phyloP scores from a whole-genome alignment of 2,888 invertebrate genomes.

The Uropetala carovei region DNA sequence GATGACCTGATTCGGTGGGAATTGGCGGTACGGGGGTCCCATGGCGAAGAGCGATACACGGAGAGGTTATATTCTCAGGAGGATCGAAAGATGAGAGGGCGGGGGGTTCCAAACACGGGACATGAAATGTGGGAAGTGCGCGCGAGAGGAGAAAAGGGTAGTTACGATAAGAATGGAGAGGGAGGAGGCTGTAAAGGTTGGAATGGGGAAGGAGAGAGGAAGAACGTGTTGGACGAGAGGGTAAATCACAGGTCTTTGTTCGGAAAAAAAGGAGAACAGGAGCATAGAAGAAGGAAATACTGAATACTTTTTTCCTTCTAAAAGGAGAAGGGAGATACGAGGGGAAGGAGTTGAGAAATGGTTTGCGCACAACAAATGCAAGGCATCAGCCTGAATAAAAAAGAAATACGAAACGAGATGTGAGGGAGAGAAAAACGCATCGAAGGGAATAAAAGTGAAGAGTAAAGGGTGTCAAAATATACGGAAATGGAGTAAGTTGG shows the following conservation, averaged over 20 bases:
- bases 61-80: background rate
- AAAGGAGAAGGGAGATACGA: background rate
- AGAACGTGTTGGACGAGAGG: no score
- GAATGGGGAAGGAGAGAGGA: background rate
- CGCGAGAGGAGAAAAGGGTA: background rate
- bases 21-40: background rate
- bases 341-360: background rate
- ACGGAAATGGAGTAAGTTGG: no score
- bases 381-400: background rate
- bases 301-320: background rate
- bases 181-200: background rate
- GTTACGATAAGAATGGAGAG: background rate
- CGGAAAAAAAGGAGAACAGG: background rate
- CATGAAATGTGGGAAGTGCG: background rate
- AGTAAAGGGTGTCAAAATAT: no score
- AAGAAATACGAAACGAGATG: background rate
- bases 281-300: background rate
- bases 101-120: background rate
- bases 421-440: background rate
- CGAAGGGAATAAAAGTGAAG: background rate
- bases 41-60: background rate
- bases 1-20: slow-evolving; percentile 25
- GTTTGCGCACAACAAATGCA: background rate
- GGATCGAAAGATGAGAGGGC: background rate
- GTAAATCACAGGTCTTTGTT: background rate